Evolutionary conservation across 2,797 vertebrate species (phyloP).

Genomic region (Sebastes matsubarae): DNA sequence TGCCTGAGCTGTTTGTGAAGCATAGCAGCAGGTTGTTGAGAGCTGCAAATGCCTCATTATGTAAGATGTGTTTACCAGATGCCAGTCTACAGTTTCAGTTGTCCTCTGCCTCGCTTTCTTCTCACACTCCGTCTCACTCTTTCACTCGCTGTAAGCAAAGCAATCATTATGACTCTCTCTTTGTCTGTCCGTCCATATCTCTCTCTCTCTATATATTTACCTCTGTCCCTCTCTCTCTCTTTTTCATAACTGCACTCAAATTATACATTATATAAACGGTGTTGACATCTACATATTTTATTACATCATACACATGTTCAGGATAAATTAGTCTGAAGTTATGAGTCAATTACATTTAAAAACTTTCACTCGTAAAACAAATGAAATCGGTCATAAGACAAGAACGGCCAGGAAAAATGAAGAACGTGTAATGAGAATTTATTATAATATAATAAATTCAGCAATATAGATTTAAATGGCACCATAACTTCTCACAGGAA

Average conservation of each 20-base stretch:
- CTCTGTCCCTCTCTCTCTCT: not conserved
- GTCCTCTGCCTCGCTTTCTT: conserved; percentile 31
- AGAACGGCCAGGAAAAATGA: not conserved
- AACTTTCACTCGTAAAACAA: not conserved
- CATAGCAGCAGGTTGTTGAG: conserved; percentile 59
- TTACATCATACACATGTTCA: not conserved
- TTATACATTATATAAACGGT: not conserved
- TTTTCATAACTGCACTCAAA: not conserved
- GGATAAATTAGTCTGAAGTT: not conserved
- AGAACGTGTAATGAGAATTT: not conserved
- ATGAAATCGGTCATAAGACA: not conserved
- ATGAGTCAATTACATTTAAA: too few species aligned
- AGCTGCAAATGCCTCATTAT: conserved; percentile 65
- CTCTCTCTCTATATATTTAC: not conserved
- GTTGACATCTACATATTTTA: not conserved
- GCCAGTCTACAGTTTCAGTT: conserved; percentile 48
- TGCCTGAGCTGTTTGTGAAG: conserved; percentile 49
- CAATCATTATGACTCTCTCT: not conserved
- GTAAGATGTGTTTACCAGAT: conserved; percentile 65
- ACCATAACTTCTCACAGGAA: not conserved
- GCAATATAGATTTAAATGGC: not conserved
- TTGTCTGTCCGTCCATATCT: not conserved
- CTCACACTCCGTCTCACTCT: not conserved
- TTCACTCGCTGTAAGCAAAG: not conserved
- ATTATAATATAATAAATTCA: not conserved